A percentile compares a stretch with the other conserved stretches of the same genome.
phyloP scores from a whole-genome alignment of 2,113 vertebrate species.

The Bufo bufo region DNA sequence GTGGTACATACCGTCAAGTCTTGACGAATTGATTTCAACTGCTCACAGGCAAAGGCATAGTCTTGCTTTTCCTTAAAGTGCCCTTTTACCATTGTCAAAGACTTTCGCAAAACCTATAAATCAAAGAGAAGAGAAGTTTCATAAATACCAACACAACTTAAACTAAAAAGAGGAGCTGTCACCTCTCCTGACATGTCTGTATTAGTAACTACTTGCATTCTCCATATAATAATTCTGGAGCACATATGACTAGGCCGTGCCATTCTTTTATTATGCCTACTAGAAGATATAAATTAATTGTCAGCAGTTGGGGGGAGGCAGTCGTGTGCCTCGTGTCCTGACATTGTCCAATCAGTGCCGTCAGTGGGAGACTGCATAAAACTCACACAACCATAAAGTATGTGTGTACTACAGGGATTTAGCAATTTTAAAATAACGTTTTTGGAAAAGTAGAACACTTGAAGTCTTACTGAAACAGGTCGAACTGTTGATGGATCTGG shows the following conservation, averaged over 20 bases:
- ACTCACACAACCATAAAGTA: neutral
- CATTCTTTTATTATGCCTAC: too few species aligned
- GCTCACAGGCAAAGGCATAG: conserved; percentile 88
- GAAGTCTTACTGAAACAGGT: conserved; percentile 77
- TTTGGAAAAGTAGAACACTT: neutral
- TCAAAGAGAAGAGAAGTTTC: neutral
- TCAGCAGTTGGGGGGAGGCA: too few species aligned
- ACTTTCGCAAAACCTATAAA: conserved; percentile 83
- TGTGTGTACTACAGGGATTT: neutral
- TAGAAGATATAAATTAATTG: too few species aligned
- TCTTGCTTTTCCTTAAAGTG: conserved; percentile 89
- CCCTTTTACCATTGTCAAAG: conserved; percentile 80
- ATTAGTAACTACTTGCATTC: neutral
- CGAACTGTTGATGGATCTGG: conserved; percentile 87
- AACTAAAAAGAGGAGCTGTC: neutral
- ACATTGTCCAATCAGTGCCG: too few species aligned
- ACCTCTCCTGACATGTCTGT: neutral
- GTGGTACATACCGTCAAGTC: conserved; percentile 82
- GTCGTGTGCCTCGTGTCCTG: too few species aligned
- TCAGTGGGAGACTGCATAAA: too few species aligned
- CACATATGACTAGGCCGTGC: too few species aligned
- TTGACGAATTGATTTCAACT: conserved; percentile 92
- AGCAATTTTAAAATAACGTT: neutral
- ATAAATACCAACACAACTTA: neutral
- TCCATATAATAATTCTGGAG: too few species aligned